A percentile compares a stretch with the other conserved stretches of the same genome.
Conservation (phyloP, 1,140 invertebrate species). For the Mizuhopecten yessoensis region DNA sequence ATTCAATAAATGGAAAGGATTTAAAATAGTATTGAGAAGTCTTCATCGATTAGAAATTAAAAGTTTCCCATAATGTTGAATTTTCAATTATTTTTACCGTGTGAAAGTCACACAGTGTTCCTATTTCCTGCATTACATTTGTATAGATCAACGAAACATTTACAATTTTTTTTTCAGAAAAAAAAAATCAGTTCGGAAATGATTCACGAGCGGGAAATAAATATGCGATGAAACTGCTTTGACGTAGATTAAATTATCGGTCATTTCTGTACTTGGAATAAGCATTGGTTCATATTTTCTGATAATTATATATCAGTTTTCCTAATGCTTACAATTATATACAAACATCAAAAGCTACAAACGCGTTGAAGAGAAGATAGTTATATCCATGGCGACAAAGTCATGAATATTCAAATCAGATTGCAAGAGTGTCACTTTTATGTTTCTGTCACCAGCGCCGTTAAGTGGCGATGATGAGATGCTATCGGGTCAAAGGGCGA, state of each 20-base stretch:
- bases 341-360: background rate
- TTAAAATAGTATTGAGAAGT: no score
- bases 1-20: no score
- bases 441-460: conserved; percentile 30
- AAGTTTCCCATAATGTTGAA: background rate
- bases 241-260: background rate
- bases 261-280: background rate
- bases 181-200: background rate
- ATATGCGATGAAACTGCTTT: background rate
- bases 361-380: background rate
- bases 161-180: background rate
- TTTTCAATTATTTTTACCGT: background rate
- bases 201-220: background rate
- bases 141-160: no score
- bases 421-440: conserved; percentile 27
- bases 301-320: conserved; percentile 7
- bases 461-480: conserved; percentile 32
- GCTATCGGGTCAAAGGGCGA: conserved; percentile 8
- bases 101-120: background rate
- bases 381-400: background rate
- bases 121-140: background rate
- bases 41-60: no score
- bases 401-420: conserved; percentile 11
- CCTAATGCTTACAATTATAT: background rate
- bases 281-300: background rate